Percentiles rank a stretch among this genome's conserved stretches.
phyloP scores from a whole-genome alignment of 2,888 invertebrate species.

The Cinara cedri region DNA sequence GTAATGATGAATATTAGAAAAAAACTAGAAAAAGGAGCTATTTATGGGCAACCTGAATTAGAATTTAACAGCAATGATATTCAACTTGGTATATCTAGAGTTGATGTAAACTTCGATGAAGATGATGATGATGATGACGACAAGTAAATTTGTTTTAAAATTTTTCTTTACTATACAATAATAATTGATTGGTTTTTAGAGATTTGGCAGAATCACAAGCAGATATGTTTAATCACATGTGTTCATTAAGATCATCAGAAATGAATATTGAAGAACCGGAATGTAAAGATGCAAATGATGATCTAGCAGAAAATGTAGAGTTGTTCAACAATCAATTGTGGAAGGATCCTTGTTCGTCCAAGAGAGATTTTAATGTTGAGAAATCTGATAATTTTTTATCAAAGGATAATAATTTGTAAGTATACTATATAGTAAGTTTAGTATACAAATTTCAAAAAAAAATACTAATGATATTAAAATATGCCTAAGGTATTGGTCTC shows the following conservation, averaged over 20 bases:
- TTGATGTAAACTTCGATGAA: constrained; percentile 47
- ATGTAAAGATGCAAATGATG: constrained; percentile 10
- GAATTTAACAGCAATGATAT: constrained; percentile 53
- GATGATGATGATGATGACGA: constrained; percentile 47
- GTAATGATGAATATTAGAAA: constrained; percentile 26
- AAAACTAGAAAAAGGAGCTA: constrained; percentile 34
- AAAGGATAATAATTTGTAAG: constrained; percentile 40
- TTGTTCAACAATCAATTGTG: constrained; percentile 38
- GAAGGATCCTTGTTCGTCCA: constrained; percentile 22
- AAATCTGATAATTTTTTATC: constrained; percentile 3
- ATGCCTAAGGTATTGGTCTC: constrained; percentile 40
- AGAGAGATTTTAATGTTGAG: constrained; percentile 20
- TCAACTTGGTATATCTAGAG: constrained; percentile 38
- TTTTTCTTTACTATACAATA: not conserved
- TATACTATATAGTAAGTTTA: not conserved
- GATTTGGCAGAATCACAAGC: constrained; percentile 63
- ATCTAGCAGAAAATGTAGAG: not conserved
- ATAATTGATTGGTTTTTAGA: constrained; percentile 16
- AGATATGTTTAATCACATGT: constrained; percentile 71
- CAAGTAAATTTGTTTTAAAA: constrained; percentile 32
- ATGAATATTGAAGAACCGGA: constrained; percentile 20
- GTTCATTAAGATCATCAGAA: constrained; percentile 60
- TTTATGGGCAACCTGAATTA: constrained; percentile 42
- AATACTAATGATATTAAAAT: not conserved
- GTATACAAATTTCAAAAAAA: not conserved